Percentiles rank a stretch among this genome's conserved stretches.
These are phyloP conservation scores for Bombus terrestris DNA, from an alignment of 1,140 invertebrate genomes.

Conservation along the genomic window DNA sequence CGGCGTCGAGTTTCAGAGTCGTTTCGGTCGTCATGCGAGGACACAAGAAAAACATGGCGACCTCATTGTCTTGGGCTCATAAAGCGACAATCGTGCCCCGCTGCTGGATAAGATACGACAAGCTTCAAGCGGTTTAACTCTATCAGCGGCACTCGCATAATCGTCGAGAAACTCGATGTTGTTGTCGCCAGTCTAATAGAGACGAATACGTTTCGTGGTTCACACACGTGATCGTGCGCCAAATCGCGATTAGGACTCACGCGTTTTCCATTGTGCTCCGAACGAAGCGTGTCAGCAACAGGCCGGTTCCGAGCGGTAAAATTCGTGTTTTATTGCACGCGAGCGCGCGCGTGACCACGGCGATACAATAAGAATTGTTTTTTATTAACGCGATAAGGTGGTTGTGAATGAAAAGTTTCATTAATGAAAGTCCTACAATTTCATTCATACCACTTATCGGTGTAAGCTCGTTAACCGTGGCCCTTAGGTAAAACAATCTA, in stretches of 20 bases:
- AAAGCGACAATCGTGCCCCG: conserved; percentile 44
- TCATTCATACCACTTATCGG: background rate
- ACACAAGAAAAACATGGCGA: conserved; percentile 78
- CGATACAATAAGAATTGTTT: conserved; percentile 10
- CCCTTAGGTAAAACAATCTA: no score
- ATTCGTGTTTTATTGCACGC: conserved; percentile 16
- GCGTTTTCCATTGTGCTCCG: conserved; percentile 22
- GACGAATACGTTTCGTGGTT: background rate
- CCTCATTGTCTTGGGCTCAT: conserved; percentile 75
- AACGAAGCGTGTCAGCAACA: conserved; percentile 33
- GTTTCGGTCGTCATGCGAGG: conserved; percentile 77
- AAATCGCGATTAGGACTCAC: conserved; percentile 3
- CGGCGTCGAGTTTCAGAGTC: conserved; percentile 72
- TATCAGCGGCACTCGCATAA: conserved; percentile 19
- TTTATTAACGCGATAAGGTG: background rate
- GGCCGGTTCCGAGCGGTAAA: background rate
- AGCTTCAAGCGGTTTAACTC: conserved; percentile 42
- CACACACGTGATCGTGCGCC: background rate
- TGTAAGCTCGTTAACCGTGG: no score
- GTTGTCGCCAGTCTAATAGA: background rate
- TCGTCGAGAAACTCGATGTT: background rate
- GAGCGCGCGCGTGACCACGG: background rate
- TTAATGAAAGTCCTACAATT: background rate
- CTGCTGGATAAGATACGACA: conserved; percentile 60
- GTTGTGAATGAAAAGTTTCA: background rate